These are phyloP conservation scores for Steinernema carpocapsae DNA, from an alignment of 2,888 invertebrate genomes.

Conservation along the genomic window DNA sequence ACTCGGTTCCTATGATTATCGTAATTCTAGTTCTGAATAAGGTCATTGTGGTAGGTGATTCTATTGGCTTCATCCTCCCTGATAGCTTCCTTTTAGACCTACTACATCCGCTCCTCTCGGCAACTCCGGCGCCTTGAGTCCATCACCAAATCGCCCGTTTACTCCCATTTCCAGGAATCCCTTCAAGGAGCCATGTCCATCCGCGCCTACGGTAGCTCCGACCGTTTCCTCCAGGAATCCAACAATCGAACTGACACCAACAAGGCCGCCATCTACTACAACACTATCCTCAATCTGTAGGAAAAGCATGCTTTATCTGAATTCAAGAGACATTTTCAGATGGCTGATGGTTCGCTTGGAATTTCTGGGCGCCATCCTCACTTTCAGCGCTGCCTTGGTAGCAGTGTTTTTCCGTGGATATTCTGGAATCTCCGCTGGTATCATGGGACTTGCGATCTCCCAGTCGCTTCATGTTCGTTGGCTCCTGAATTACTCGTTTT, in stretches of 20 bases:
- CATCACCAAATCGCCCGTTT: conserved; percentile 91
- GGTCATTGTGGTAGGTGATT: not conserved
- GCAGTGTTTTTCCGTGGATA: conserved; percentile 72
- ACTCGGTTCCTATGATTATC: not conserved
- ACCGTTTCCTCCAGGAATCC: conserved; percentile 80
- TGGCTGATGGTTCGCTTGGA: conserved; percentile 70
- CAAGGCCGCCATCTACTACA: conserved; percentile 65
- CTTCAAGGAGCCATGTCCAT: conserved; percentile 75
- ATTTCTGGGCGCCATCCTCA: conserved; percentile 74
- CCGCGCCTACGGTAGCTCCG: conserved; percentile 62
- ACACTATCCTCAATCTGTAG: conserved; percentile 70
- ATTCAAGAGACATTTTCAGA: too few species aligned
- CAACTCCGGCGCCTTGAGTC: conserved; percentile 93
- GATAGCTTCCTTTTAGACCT: conserved; percentile 76
- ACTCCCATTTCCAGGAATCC: conserved; percentile 94
- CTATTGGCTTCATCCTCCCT: too few species aligned
- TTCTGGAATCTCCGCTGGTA: conserved; percentile 71
- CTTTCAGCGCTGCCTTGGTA: conserved; percentile 74
- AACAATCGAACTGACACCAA: conserved; percentile 82
- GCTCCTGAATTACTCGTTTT: conserved; percentile 13
- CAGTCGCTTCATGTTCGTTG: conserved; percentile 71
- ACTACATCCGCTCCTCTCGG: conserved; percentile 92
- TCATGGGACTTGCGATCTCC: conserved; percentile 73
- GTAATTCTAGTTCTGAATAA: not conserved
- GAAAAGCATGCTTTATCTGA: conserved; percentile 53